phyloP scores from a whole-genome alignment of 2,113 vertebrate genomes.

The Ameiurus melas region DNA sequence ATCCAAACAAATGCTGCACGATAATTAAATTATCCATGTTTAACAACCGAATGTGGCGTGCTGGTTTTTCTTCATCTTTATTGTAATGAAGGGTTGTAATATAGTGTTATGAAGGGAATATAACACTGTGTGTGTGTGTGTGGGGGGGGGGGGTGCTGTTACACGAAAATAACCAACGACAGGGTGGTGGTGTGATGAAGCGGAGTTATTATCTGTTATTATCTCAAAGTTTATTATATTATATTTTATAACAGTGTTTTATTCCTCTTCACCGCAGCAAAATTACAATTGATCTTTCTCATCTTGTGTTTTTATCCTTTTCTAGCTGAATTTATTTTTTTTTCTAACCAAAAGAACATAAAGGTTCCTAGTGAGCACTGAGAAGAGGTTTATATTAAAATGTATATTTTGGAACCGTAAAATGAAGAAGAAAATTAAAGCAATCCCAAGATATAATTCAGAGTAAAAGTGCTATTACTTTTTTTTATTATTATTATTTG shows the following conservation, averaged over 20 bases:
- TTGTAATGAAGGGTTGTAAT: no score
- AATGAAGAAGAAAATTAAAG: no score
- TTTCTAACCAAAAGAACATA: no score
- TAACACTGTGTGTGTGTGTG: background rate
- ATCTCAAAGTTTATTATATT: background rate
- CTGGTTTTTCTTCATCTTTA: background rate
- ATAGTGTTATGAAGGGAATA: background rate
- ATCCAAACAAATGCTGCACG: slow-evolving; percentile 39
- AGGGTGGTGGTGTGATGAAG: background rate
- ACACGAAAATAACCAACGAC: background rate
- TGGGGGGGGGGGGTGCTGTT: background rate
- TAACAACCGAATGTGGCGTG: slow-evolving; percentile 22
- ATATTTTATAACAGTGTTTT: background rate
- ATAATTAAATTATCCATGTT: slow-evolving; percentile 37
- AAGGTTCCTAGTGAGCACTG: no score
- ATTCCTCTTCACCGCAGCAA: background rate
- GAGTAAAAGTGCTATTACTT: no score
- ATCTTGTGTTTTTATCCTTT: background rate
- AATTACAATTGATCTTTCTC: background rate
- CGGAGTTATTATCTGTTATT: background rate
- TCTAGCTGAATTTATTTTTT: background rate
- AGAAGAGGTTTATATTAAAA: no score
- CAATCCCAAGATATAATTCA: no score
- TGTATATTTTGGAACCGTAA: no score
- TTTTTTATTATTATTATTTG: no score